Evolutionary conservation across 2,797 vertebrate genomes (phyloP), one percentile per base, ranked within the genome.

Genomic region (Gymnothorax reevesii): DNA sequence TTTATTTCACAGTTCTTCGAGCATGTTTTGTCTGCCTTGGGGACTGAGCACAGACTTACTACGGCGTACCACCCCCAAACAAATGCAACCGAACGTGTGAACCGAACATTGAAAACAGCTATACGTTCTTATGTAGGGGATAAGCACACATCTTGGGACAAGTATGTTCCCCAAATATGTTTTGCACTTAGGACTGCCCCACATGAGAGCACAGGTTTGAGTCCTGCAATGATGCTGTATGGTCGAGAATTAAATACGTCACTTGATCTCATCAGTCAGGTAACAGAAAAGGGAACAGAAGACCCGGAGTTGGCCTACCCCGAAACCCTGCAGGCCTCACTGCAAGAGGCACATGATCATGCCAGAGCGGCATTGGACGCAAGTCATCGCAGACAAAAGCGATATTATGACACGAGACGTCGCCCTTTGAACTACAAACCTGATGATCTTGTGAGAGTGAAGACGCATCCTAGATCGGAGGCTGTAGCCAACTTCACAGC

Each of bases 61-160:
- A 86, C 60, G 2, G 82, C 60, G 8, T 86, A 86, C 54, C 85
- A 86, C 75, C 73, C 85, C 1, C 85, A 88, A 54, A 86, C 49
- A 0, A 86, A 88, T 57, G 62, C 86, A 0, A 87, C 60, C 1
- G 75, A 88, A 49, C 13, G 12, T 0, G 73, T 86, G 1, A 88
- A 84, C 25, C 2, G 57, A 0, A 85, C 85, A 7, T 33, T 87
- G 0, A 84, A 88, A 27, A 85, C 83, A 4, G 85, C 85, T 2
- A 82, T 88, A 10, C 2, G 55, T 57, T 49, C 82, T 10, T 88
- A 84, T 22, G 83, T 88, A 33, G 73, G 75, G 10, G 55, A 88
- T 25, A 87, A 88, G 22, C 85, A 88, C 55, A 80, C 54, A 0
- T 82, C 54, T 2, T 86, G 83, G 85, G 85, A 88, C 15, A 59